These are phyloP conservation scores for Sebastes hubbsi DNA, from an alignment of 2,797 vertebrate genomes.

Conservation along the genomic window DNA sequence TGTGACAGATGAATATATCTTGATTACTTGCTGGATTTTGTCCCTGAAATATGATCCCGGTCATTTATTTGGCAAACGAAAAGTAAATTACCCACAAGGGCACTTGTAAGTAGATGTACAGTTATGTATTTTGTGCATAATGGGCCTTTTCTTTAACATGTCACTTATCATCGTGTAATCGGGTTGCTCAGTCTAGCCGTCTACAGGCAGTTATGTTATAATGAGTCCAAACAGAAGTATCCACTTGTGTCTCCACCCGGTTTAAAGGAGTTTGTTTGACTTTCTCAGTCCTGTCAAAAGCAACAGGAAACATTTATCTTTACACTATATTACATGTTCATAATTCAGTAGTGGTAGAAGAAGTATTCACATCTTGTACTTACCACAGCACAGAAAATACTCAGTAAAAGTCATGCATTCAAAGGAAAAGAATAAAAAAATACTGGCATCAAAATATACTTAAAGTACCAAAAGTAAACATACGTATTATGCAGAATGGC, in stretches of 20 bases:
- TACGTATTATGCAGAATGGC: no score
- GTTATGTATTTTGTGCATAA: conserved; percentile 21
- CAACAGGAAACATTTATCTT: conserved; percentile 3
- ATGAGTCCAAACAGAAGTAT: conserved; percentile 33
- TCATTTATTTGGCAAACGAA: conserved; percentile 2
- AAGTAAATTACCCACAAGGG: conserved; percentile 1
- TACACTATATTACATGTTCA: not conserved
- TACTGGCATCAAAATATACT: not conserved
- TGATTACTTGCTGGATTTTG: conserved; percentile 6
- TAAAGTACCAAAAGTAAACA: not conserved
- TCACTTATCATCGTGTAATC: conserved; percentile 5
- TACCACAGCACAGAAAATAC: not conserved
- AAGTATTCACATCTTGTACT: not conserved
- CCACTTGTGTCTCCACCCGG: not conserved
- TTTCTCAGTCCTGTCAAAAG: conserved; percentile 1
- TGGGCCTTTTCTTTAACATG: conserved; percentile 26
- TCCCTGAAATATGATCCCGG: not conserved
- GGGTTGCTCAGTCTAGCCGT: not conserved
- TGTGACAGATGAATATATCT: conserved; percentile 2
- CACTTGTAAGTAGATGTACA: not conserved
- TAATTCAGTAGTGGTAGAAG: not conserved
- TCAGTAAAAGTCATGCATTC: not conserved
- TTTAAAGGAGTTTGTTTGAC: not conserved
- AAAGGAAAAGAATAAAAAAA: not conserved
- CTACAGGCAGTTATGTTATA: not conserved